Base-by-base conservation (phyloP, 2,797 vertebrate species). In the Ataeniobius toweri region DNA sequence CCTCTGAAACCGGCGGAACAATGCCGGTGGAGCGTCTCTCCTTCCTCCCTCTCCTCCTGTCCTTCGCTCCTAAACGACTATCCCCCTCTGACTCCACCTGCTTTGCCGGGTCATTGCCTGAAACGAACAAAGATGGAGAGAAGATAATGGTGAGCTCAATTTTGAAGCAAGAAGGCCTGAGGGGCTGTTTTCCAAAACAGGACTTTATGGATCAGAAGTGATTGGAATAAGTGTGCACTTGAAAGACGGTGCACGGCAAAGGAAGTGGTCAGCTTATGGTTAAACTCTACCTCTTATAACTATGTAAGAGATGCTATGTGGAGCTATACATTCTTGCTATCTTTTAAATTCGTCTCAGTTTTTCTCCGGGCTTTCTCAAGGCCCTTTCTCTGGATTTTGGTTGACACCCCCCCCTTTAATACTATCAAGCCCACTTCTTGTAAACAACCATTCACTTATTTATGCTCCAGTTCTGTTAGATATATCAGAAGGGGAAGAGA, bases 11-110 rank as follows among this genome's bases (percentile, higher is more conserved):
- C 0, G 14, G 78, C 36, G 92, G 88, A 59, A 94, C 84, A 46
- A 96, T 91, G 0, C 96, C 96, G 0, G 95, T 96, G 51, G 95
- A 95, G 77, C 96, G 92, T 65, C 95, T 90, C 80, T 96, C 96
- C 84, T 69, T 96, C 89, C 95, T 92, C 1, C 1, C 81, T 91
- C 80, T 93, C 83, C 93, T 90, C 3, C 85, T 85, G 3, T 95
- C 93, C 75, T 79, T 94, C 36, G 87, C 88, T n/a, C 68, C 92
- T 26, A 94, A 85, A 16, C 86, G 89, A n/a, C 77, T 91, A 13
- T 95, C 93, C 24, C 77, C 91, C 68, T 96, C 94, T 0, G 58
- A 0, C 82, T 91, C 94, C 0, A 16, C 78, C 59, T 73, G 76
- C 77, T 89, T 95, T 68, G 88, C 84, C 0, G 92, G 82, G 58